A percentile compares a stretch with the other conserved stretches of the same genome.
Evolutionary conservation across 1,140 invertebrate genomes (phyloP).

Genomic region (Conus ventricosus): DNA sequence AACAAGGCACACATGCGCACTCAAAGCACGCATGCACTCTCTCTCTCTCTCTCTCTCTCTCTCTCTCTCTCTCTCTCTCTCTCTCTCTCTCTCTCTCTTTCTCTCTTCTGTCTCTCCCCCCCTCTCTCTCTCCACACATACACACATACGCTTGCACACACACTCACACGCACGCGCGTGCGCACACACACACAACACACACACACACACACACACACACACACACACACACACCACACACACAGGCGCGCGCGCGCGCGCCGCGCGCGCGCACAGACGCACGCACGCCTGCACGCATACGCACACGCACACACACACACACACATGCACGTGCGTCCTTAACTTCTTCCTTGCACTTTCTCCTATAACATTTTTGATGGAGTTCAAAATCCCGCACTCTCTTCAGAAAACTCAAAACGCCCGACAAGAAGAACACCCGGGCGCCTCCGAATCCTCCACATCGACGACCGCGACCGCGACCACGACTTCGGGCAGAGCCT

Average conservation of each 20-base stretch:
- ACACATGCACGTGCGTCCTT: neutral
- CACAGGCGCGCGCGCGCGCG: neutral
- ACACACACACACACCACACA: neutral
- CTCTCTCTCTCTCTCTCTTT: too few relatives aligned
- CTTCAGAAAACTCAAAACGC: too few relatives aligned
- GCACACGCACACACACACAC: neutral
- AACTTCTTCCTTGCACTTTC: too few relatives aligned
- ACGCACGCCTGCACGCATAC: neutral
- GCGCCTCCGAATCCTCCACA: too few relatives aligned
- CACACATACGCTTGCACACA: neutral
- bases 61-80: too few relatives aligned
- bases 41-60: too few relatives aligned
- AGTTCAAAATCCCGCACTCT: too few relatives aligned
- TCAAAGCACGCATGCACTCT: neutral
- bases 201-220: neutral
- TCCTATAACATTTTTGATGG: too few relatives aligned
- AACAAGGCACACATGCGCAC: neutral
- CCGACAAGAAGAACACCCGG: too few relatives aligned
- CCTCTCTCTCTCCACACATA: neutral
- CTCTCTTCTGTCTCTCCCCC: too few relatives aligned
- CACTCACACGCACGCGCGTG: neutral
- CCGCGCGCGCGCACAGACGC: neutral
- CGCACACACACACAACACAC: neutral
- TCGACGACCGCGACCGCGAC: neutral
- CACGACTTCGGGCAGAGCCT: conserved; percentile 43